phyloP scores from a whole-genome alignment of 2,888 invertebrate genomes.

The Drosophila conformis region DNA sequence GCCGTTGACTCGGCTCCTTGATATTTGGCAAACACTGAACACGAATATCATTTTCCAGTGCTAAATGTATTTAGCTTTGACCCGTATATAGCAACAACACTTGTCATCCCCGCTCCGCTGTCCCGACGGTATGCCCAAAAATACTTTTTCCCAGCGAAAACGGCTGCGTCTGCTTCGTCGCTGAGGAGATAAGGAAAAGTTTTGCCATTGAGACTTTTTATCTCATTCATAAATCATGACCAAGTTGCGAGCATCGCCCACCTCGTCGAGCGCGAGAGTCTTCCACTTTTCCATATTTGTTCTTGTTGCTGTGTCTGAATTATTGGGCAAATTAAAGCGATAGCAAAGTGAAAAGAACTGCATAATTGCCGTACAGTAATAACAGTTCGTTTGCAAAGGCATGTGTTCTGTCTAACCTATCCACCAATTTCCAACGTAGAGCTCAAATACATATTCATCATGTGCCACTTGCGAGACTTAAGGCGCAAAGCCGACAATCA shows the following conservation, averaged over 20 bases:
- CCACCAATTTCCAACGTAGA: neutral
- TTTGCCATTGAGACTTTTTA: constrained; percentile 66
- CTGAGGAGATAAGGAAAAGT: constrained; percentile 46
- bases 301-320: neutral
- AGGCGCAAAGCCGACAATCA: constrained; percentile 11
- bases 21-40: constrained; percentile 13
- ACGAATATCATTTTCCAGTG: constrained; percentile 29
- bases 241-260: constrained; percentile 41
- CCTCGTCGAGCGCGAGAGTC: constrained; percentile 6
- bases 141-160: constrained; percentile 36
- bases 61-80: constrained; percentile 60
- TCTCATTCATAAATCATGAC: constrained; percentile 71
- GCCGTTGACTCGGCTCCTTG: constrained; percentile 9
- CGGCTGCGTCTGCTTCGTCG: constrained; percentile 1
- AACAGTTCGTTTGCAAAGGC: constrained; percentile 25
- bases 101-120: neutral
- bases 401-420: neutral
- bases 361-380: constrained; percentile 1
- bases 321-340: neutral
- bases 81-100: neutral
- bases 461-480: constrained; percentile 6
- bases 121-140: constrained; percentile 35
- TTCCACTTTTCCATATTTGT: constrained; percentile 38
- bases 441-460: constrained; percentile 21
- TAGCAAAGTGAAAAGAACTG: neutral